A percentile compares a stretch with the other conserved stretches of the same genome.
These are phyloP conservation scores for Pipistrellus nathusii DNA, from an alignment of 2,797 vertebrate genomes.

Conservation along the genomic window DNA sequence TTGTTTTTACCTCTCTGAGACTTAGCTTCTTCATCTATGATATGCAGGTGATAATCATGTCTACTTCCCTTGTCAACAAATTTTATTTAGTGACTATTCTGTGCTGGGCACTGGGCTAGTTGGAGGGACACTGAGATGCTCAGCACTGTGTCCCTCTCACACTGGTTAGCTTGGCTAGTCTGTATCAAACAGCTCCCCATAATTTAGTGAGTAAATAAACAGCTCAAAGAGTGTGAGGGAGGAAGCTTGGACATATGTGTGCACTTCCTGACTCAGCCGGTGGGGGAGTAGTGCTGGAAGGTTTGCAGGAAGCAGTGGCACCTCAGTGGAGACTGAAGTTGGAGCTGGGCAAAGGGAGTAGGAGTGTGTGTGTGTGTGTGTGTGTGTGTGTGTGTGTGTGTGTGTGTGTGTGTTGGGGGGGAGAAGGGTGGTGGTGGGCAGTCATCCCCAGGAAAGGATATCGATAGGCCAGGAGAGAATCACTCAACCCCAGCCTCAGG, in stretches of 20 bases:
- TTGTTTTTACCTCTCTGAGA: not conserved
- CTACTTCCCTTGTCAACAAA: not conserved
- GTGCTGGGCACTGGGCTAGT: not conserved
- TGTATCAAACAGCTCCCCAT: not conserved
- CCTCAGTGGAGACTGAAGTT: not conserved
- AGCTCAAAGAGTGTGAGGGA: not conserved
- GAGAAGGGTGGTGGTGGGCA: not conserved
- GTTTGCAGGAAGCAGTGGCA: not conserved
- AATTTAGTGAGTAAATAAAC: not conserved
- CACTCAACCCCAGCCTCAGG: not conserved
- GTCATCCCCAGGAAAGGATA: not conserved
- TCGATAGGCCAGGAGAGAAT: not conserved
- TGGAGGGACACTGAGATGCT: not conserved
- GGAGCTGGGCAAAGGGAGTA: not conserved
- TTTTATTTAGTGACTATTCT: not conserved
- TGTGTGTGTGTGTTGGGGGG: no score
- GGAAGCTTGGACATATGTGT: rapidly evolving
- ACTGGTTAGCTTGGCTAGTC: not conserved
- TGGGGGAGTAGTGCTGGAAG: no score
- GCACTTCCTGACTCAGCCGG: no score
- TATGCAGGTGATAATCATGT: not conserved
- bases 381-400: no score
- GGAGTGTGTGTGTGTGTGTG: no score
- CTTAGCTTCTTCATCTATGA: not conserved
- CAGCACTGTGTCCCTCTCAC: not conserved